phyloP scores from a whole-genome alignment of 2,797 vertebrate species.

The Sternotherus odoratus region DNA sequence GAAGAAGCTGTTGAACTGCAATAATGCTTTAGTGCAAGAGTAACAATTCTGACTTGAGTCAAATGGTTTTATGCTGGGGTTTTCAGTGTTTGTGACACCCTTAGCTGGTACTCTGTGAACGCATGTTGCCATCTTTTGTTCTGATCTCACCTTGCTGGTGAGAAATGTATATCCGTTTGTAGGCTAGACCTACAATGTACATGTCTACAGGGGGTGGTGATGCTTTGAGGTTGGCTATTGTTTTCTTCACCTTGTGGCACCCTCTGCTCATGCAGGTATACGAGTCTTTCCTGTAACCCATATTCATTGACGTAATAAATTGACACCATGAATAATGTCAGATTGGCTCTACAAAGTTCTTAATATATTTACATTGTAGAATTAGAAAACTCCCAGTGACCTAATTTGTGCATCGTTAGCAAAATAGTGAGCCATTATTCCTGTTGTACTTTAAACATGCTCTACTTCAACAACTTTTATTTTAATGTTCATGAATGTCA shows the following conservation, averaged over 20 bases:
- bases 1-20: background rate
- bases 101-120: background rate
- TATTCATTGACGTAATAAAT: background rate
- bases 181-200: background rate
- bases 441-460: background rate
- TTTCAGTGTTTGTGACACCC: background rate
- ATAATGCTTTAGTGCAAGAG: background rate
- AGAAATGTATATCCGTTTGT: background rate
- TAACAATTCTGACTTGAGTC: fast-evolving
- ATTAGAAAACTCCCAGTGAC: background rate
- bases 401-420: background rate
- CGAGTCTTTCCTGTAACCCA: background rate
- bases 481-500: background rate
- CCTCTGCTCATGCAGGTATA: background rate
- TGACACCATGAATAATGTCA: background rate
- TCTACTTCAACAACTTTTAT: background rate
- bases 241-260: background rate
- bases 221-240: background rate
- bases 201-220: background rate
- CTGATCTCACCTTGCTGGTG: slow-evolving; percentile 12
- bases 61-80: background rate
- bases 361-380: background rate
- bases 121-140: slow-evolving; percentile 40
- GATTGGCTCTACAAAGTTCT: background rate
- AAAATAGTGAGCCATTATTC: background rate